These are phyloP conservation scores for Cheilosia scutellata DNA, from an alignment of 2,888 invertebrate genomes.

Conservation along the genomic window DNA sequence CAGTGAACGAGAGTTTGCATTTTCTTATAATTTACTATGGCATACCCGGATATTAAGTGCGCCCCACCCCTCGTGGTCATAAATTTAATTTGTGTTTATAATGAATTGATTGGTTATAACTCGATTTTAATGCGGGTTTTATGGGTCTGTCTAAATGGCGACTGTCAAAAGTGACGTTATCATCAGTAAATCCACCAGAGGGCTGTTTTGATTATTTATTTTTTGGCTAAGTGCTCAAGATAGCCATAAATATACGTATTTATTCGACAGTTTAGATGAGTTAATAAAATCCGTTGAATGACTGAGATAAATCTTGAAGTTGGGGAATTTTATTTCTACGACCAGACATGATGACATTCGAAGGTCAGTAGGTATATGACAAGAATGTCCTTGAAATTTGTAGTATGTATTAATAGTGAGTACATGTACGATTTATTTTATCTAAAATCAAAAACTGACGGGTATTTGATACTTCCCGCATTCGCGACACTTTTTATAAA, in stretches of 20 bases:
- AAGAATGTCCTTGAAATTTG: too few species aligned
- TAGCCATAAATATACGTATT: constrained; percentile 12
- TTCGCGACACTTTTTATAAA: too few species aligned
- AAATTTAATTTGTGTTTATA: constrained; percentile 19
- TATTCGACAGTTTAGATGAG: background rate
- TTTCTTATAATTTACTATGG: background rate
- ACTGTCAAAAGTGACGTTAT: background rate
- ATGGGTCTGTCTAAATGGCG: background rate
- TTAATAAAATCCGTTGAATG: background rate
- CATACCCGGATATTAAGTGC: constrained; percentile 37
- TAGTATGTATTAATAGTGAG: too few species aligned
- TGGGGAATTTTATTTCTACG: background rate
- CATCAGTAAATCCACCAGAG: background rate
- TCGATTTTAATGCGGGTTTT: constrained; percentile 12
- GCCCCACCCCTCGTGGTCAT: constrained; percentile 4
- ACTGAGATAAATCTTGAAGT: background rate
- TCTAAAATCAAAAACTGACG: too few species aligned
- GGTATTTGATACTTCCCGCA: too few species aligned
- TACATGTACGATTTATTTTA: too few species aligned
- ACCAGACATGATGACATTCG: background rate
- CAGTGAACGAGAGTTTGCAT: constrained; percentile 8
- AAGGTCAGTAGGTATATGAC: background rate
- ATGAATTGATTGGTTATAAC: constrained; percentile 11
- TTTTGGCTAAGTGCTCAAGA: constrained; percentile 27
- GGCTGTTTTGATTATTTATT: constrained; percentile 15